Conservation (phyloP, 2,888 invertebrate genomes). For the Hyles lineata region DNA sequence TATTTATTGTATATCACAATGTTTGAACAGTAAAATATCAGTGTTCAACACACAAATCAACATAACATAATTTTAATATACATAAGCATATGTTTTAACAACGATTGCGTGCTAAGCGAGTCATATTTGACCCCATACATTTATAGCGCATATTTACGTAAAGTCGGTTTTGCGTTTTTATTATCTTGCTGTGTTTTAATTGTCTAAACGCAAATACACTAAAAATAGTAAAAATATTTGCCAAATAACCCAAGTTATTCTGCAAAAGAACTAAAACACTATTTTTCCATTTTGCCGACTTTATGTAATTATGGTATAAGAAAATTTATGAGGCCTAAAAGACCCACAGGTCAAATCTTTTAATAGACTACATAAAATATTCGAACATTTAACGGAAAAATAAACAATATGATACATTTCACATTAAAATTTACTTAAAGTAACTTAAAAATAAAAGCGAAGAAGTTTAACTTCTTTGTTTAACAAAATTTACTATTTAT, state of each 20-base stretch:
- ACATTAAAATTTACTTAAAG: background rate
- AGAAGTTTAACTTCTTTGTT: background rate
- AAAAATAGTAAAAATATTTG: too few species aligned
- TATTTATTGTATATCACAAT: slow-evolving; percentile 35
- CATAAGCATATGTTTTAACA: background rate
- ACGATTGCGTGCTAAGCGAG: background rate
- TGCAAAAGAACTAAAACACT: too few species aligned
- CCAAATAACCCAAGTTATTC: too few species aligned
- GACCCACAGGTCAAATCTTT: background rate
- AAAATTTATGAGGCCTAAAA: background rate
- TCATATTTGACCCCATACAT: background rate
- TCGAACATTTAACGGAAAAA: slow-evolving; percentile 2
- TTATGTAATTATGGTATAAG: too few species aligned
- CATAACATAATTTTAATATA: slow-evolving; percentile 9
- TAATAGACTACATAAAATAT: background rate
- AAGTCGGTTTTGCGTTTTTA: background rate
- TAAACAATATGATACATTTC: background rate
- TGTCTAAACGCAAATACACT: background rate
- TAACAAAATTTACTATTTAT: too few species aligned
- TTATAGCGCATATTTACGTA: background rate
- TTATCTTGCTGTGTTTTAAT: too few species aligned
- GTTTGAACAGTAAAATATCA: slow-evolving; percentile 21
- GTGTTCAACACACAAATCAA: slow-evolving; percentile 5
- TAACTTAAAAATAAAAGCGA: background rate
- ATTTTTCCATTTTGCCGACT: too few species aligned